Evolutionary conservation across 2,113 vertebrate genomes (phyloP), one percentile per base, ranked within the genome.

Genomic region (Grantiella picta): DNA sequence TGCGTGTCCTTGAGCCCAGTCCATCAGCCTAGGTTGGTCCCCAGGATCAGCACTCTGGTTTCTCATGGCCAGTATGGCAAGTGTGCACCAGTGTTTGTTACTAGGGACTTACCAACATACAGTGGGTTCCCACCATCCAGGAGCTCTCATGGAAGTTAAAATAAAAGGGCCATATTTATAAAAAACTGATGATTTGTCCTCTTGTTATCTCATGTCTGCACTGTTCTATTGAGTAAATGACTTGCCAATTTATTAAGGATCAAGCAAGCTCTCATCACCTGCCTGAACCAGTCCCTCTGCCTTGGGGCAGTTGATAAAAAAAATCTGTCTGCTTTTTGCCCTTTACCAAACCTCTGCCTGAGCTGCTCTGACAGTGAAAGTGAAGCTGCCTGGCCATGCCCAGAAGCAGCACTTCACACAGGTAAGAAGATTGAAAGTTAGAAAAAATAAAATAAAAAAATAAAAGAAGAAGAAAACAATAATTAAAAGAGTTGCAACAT

Each of bases 51-150:
- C 76, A 31, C 9, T 1, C 73, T 40, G 64, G 22, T 83, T 90
- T 92, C 75, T 86, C 53, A 59, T 0, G 0, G 79, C 23, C 40
- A n/a, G 5, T 53, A 11, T 17, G 44, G 27, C 38, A 65, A 68
- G 11, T 44, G 8, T 2, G 1, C 0, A 4, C 60, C 1, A 0
- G 8, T 35, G 33, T 47, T 73, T 59, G 19, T 71, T 68, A 35
- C 38, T 59, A 27, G 52, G 27, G 24, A 12, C 64, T 64, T 45
- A 61, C 35, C 40, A 38, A 53, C 29, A 28, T 36, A 31, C 22
- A 42, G 44, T 0, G 3, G 11, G 21, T 76, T 94, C 76, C 73
- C 45, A 66, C 35, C 57, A 50, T 24, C 18, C 38, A 61, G 38
- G n/a, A 70, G 27, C 49, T 54, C 52, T 12, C 20, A 14, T 40